phyloP scores from a whole-genome alignment of 1,140 invertebrate species.

The Drosophila guanche region DNA sequence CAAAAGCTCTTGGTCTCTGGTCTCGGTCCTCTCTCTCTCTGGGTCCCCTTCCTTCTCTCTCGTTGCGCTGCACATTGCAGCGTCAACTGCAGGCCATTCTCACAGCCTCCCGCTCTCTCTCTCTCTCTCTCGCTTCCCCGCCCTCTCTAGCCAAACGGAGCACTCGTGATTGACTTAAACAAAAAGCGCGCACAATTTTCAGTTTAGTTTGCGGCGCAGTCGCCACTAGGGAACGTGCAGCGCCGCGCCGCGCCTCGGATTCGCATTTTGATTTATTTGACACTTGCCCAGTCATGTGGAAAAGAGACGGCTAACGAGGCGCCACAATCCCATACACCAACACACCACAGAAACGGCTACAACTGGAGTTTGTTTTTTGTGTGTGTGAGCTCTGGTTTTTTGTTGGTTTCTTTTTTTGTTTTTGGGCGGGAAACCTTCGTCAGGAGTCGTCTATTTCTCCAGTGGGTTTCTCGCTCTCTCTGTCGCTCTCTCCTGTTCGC shows the following conservation, averaged over 20 bases:
- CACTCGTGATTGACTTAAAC: constrained; percentile 82
- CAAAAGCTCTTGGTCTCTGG: constrained; percentile 31
- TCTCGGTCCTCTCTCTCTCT: constrained; percentile 9
- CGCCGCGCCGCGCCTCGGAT: constrained; percentile 18
- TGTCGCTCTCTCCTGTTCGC: constrained; percentile 30
- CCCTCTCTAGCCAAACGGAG: constrained; percentile 48
- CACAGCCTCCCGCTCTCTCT: too few relatives aligned
- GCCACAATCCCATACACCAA: constrained; percentile 2
- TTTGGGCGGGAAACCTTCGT: constrained; percentile 65
- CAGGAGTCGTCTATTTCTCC: constrained; percentile 69
- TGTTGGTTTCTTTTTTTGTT: neutral
- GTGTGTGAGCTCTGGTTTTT: constrained; percentile 6
- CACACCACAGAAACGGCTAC: neutral
- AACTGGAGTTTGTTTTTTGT: constrained; percentile 3
- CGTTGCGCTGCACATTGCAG: too few relatives aligned
- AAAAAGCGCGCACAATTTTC: constrained; percentile 77
- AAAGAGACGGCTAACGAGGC: constrained; percentile 74
- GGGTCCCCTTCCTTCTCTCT: too few relatives aligned
- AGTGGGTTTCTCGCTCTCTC: constrained; percentile 45
- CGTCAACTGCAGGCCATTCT: constrained; percentile 21
- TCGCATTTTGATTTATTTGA: constrained; percentile 68
- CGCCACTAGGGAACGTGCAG: constrained; percentile 72
- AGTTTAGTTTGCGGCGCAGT: constrained; percentile 80
- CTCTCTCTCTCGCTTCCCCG: too few relatives aligned
- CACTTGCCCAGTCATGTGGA: constrained; percentile 76